Percentiles rank a stretch among this genome's conserved stretches.
These are phyloP conservation scores for Drosophila percnosoma DNA, from an alignment of 2,888 invertebrate genomes.

Conservation along the genomic window DNA sequence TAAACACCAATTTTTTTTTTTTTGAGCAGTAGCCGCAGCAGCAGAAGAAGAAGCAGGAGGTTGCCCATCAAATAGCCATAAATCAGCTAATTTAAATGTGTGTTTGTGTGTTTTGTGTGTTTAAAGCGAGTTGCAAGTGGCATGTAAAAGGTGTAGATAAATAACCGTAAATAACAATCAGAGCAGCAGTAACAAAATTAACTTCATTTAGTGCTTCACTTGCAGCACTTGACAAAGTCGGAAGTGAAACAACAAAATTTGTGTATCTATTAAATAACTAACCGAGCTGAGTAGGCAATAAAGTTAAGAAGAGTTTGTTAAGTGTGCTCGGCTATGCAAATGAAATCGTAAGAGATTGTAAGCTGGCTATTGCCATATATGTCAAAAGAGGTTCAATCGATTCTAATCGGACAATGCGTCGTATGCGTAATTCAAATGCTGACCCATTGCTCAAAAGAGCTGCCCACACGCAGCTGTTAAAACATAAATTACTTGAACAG, in stretches of 20 bases:
- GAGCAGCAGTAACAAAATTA: slow-evolving; percentile 22
- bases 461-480: slow-evolving; percentile 41
- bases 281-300: slow-evolving; percentile 8
- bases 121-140: slow-evolving; percentile 22
- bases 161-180: slow-evolving; percentile 57
- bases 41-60: slow-evolving; percentile 4
- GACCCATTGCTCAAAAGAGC: slow-evolving; percentile 44
- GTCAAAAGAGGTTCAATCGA: slow-evolving; percentile 37
- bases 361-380: slow-evolving; percentile 26
- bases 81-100: slow-evolving; percentile 77
- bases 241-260: slow-evolving; percentile 16
- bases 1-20: slow-evolving; percentile 44
- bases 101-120: slow-evolving; percentile 1
- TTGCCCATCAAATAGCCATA: slow-evolving; percentile 76
- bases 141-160: slow-evolving; percentile 51
- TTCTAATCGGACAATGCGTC: slow-evolving; percentile 53
- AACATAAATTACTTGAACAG: slow-evolving; percentile 55
- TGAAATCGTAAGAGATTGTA: slow-evolving; percentile 40
- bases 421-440: slow-evolving; percentile 69
- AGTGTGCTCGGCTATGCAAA: slow-evolving; percentile 19
- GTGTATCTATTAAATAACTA: slow-evolving; percentile 1
- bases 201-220: slow-evolving; percentile 24
- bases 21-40: slow-evolving; percentile 33
- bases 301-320: slow-evolving; percentile 13
- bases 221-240: slow-evolving; percentile 19